Conservation (phyloP, 2,888 invertebrate genomes). For the Phortica okadai region DNA sequence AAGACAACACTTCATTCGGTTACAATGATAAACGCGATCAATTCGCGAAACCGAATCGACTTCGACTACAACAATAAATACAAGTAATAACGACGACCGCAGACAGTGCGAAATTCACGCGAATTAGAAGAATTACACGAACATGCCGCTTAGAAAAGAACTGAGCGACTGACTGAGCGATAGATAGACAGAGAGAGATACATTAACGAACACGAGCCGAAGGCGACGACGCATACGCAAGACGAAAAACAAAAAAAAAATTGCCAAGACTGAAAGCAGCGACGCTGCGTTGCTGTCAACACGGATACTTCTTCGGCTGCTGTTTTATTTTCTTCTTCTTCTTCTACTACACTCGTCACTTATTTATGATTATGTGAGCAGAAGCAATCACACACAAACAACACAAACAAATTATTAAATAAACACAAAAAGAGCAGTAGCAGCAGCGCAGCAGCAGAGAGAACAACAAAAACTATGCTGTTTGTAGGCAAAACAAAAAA, state of each 20-base stretch:
- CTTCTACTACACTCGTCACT: not conserved
- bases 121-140: conserved; percentile 72
- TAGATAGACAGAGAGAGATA: conserved; percentile 37
- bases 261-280: not conserved
- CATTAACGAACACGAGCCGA: not conserved
- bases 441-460: not conserved
- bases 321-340: not conserved
- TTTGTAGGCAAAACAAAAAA: not conserved
- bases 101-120: conserved; percentile 53
- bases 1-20: not conserved
- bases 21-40: not conserved
- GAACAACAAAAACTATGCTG: conserved; percentile 20
- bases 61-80: conserved; percentile 34
- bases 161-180: conserved; percentile 64
- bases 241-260: not conserved
- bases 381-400: conserved; percentile 20
- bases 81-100: conserved; percentile 40
- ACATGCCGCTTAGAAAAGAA: conserved; percentile 75
- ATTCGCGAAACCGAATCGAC: conserved; percentile 19
- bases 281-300: not conserved
- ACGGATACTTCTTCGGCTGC: conserved; percentile 4
- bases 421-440: not conserved
- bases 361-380: conserved; percentile 12
- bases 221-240: conserved; percentile 6
- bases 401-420: conserved; percentile 9